Evolutionary conservation across 2,113 vertebrate species (phyloP).

Genomic region (Dasyornis broadbenti): DNA sequence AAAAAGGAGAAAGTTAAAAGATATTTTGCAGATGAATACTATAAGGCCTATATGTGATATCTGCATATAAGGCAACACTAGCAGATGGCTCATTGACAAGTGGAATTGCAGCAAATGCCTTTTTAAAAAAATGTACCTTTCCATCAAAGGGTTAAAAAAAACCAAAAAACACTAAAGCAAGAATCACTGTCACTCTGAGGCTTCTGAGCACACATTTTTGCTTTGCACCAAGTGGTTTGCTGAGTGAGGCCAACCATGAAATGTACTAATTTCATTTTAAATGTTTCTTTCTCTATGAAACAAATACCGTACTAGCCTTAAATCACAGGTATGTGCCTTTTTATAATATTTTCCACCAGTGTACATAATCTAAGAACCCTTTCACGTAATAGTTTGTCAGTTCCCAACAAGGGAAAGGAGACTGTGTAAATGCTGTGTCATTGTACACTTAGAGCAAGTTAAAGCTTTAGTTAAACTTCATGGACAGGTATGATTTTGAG

Average conservation of each 20-base stretch:
- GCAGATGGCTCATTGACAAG: constrained; percentile 19
- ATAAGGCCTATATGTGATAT: constrained; percentile 4
- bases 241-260: constrained; percentile 9
- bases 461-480: constrained; percentile 29
- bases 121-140: constrained; percentile 36
- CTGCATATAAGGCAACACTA: background rate
- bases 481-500: background rate
- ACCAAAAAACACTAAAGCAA: constrained; percentile 38
- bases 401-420: background rate
- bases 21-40: constrained; percentile 72
- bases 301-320: constrained; percentile 80
- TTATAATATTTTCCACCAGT: constrained; percentile 63
- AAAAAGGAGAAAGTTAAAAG: constrained; percentile 52
- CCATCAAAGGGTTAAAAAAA: background rate
- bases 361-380: constrained; percentile 59
- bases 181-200: constrained; percentile 55
- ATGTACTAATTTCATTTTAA: constrained; percentile 55
- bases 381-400: constrained; percentile 9
- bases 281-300: constrained; percentile 60
- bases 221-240: constrained; percentile 53
- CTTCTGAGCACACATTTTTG: constrained; percentile 54
- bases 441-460: constrained; percentile 24
- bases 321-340: constrained; percentile 88
- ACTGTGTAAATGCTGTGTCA: constrained; percentile 24
- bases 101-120: constrained; percentile 40